Base-by-base conservation (phyloP, 2,797 vertebrate genomes). In the Enteromius unitaeniatus region DNA sequence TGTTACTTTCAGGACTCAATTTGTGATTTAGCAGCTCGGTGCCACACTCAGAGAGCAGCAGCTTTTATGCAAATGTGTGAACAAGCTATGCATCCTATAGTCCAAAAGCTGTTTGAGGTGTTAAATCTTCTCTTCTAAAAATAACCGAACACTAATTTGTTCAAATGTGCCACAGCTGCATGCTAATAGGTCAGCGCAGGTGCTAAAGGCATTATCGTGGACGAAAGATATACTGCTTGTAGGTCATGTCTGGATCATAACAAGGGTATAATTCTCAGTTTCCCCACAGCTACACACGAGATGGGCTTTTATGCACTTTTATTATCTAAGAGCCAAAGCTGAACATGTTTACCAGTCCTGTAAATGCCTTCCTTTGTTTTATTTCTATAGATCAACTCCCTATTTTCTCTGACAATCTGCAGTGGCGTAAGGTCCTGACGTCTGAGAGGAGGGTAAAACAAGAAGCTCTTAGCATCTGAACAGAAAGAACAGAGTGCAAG, bases 191-290 rank as follows among this genome's bases (percentile, higher is more conserved):
- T 23, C 47, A 10, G 6, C 58, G 28, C 23, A 82, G 23, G 42
- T 55, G 34, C 31, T 68, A 51, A 75, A 83, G 72, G 34, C 6
- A 0, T 28, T 37, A 67, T 31, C 51, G 31, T 60, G 37, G 64
- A 23, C n/a, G 14, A 68, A 68, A 51, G 31, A 51, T 34, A 68
- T 19, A 69, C 51, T 69, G 34, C 31, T 51, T 58, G 69, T 19
- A 42, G 65, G 49, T 69, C 40, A 62, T 31, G 13, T 81, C 68
- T n/a, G 26, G n/a, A 42, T 21, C 31, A 75, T 75, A 53, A 76
- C 15, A 65, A 67, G 34, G 92, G 93, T 92, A 68, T 84, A 47
- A 3, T 47, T 60, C 37, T 67, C 62, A 77, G 84, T 85, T 89
- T 84, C 73, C 58, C 70, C 55, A 82, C 58, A 17, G 82, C 85